phyloP scores from a whole-genome alignment of 2,797 vertebrate species.

The Pteropus rufus region DNA sequence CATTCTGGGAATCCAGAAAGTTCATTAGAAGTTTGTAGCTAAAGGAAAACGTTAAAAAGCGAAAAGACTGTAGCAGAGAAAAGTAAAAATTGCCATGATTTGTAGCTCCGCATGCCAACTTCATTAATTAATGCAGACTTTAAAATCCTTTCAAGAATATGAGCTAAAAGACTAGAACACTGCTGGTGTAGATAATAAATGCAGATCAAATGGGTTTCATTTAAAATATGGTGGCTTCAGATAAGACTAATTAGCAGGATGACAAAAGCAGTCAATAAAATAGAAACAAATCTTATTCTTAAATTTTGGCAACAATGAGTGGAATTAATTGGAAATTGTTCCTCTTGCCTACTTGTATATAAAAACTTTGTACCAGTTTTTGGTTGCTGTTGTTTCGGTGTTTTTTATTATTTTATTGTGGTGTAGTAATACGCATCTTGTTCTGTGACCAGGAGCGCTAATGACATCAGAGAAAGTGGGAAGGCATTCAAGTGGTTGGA shows the following conservation, averaged over 20 bases:
- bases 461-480: neutral
- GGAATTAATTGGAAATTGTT: conserved; percentile 36
- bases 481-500: too few species aligned
- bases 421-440: neutral
- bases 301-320: conserved; percentile 52
- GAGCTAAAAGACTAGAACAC: conserved; percentile 25
- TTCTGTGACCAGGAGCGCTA: neutral
- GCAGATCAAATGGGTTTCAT: conserved; percentile 49
- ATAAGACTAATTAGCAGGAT: conserved; percentile 63
- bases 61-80: conserved; percentile 24
- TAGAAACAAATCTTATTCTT: conserved; percentile 53
- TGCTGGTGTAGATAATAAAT: conserved; percentile 31
- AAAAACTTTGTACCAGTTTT: neutral
- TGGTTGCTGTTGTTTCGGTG: neutral
- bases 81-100: conserved; percentile 43
- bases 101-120: conserved; percentile 37
- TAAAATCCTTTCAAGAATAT: conserved; percentile 55
- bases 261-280: conserved; percentile 63
- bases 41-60: conserved; percentile 34
- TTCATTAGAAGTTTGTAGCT: conserved; percentile 5
- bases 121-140: conserved; percentile 64
- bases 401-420: neutral
- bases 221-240: conserved; percentile 62
- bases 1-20: neutral
- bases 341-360: neutral